A percentile compares a stretch with the other conserved stretches of the same genome.
These are phyloP conservation scores for Orthosia gothica DNA, from an alignment of 2,888 invertebrate genomes.

Conservation along the genomic window DNA sequence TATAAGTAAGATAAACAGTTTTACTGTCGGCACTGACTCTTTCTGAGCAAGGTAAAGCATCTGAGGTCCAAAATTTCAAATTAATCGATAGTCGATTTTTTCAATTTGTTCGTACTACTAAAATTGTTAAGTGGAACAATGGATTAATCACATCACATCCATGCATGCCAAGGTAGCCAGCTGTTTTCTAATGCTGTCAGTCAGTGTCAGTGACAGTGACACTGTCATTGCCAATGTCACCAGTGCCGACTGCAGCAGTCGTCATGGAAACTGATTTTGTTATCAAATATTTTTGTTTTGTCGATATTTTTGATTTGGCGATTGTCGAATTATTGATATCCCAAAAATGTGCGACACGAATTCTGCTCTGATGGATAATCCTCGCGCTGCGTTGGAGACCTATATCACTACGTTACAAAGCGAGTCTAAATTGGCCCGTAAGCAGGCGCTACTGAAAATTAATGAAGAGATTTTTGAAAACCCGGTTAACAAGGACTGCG, in stretches of 20 bases:
- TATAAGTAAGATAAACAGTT: neutral
- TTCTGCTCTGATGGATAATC: constrained; percentile 79
- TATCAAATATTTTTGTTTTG: constrained; percentile 72
- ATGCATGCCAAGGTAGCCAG: neutral
- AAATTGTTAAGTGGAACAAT: neutral
- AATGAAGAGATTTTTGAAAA: constrained; percentile 87
- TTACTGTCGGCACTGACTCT: neutral
- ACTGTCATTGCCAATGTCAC: constrained; percentile 1
- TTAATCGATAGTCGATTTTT: neutral
- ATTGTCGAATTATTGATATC: constrained; percentile 2
- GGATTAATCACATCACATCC: neutral
- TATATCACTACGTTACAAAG: constrained; percentile 89
- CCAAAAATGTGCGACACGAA: constrained; percentile 78
- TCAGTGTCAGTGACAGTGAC: too few relatives aligned
- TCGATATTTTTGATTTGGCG: constrained; percentile 59
- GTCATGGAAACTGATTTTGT: constrained; percentile 84
- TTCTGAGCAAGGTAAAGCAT: too few relatives aligned
- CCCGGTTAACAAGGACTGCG: constrained; percentile 80
- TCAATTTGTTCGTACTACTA: too few relatives aligned
- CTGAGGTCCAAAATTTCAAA: too few relatives aligned
- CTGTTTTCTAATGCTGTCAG: neutral
- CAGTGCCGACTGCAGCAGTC: constrained; percentile 68
- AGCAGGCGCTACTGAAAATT: constrained; percentile 90
- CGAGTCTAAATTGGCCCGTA: constrained; percentile 92
- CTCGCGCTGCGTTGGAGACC: constrained; percentile 81